phyloP scores from a whole-genome alignment of 2,888 invertebrate species.

The Macrophya alboannulata region DNA sequence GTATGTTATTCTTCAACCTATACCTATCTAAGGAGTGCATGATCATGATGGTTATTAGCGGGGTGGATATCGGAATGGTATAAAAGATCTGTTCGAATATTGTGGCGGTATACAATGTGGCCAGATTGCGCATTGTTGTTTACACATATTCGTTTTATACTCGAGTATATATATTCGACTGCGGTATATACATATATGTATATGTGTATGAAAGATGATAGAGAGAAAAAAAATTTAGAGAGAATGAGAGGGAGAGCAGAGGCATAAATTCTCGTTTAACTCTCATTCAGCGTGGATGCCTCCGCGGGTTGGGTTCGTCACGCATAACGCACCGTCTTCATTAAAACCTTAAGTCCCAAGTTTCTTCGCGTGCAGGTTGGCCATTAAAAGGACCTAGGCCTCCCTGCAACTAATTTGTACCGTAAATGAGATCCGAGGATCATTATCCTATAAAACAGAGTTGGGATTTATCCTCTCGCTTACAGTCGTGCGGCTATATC shows the following conservation, averaged over 20 bases:
- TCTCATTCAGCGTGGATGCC: slow-evolving; percentile 73
- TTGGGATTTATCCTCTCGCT: slow-evolving; percentile 52
- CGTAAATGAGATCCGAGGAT: slow-evolving; percentile 77
- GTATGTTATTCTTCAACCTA: neutral
- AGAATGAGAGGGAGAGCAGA: neutral
- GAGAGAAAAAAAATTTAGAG: neutral
- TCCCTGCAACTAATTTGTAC: slow-evolving; percentile 78
- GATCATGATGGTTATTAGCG: slow-evolving; percentile 17
- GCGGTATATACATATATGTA: too few species aligned
- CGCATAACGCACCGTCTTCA: slow-evolving; percentile 73
- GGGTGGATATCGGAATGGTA: neutral
- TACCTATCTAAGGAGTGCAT: neutral
- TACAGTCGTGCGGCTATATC: slow-evolving; percentile 3
- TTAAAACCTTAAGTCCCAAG: slow-evolving; percentile 36
- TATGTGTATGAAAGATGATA: neutral
- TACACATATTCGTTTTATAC: slow-evolving; percentile 71
- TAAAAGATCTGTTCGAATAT: neutral
- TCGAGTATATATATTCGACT: neutral
- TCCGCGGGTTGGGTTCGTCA: slow-evolving; percentile 71
- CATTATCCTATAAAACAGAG: slow-evolving; percentile 67
- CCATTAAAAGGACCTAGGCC: slow-evolving; percentile 73
- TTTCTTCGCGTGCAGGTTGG: slow-evolving; percentile 73
- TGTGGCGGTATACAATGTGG: slow-evolving; percentile 74
- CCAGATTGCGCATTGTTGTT: slow-evolving; percentile 79
- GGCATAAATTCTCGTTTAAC: slow-evolving; percentile 80